phyloP scores from a whole-genome alignment of 2,888 invertebrate species.

The Epistrophe grossulariae region DNA sequence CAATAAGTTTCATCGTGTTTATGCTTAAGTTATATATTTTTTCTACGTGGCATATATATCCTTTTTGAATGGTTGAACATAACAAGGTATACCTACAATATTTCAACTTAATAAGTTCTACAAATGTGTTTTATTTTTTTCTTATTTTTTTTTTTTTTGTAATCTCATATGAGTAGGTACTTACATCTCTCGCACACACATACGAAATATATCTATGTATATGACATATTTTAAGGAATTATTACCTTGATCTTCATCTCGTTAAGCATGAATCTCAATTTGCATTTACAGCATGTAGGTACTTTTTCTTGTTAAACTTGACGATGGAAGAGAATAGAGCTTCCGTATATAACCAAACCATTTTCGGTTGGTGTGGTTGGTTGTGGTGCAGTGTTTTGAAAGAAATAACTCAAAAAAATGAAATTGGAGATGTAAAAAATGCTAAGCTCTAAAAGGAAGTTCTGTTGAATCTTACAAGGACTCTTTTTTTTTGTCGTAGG shows the following conservation, averaged over 20 bases:
- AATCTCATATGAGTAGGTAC: background rate
- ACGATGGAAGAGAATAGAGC: slow-evolving; percentile 15
- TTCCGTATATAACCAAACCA: background rate
- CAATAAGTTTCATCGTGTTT: background rate
- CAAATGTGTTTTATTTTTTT: background rate
- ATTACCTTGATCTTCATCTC: slow-evolving; percentile 62
- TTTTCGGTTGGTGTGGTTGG: background rate
- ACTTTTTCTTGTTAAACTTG: slow-evolving; percentile 50
- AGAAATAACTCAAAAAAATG: background rate
- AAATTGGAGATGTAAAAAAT: slow-evolving; percentile 16
- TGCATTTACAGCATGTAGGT: slow-evolving; percentile 37
- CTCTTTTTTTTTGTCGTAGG: slow-evolving; percentile 13
- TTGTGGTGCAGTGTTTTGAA: background rate
- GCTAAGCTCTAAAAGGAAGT: slow-evolving; percentile 8
- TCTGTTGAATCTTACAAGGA: slow-evolving; percentile 29
- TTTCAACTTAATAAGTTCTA: background rate
- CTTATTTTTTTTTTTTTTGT: background rate
- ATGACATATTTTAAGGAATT: slow-evolving; percentile 30
- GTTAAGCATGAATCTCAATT: slow-evolving; percentile 61
- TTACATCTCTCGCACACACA: background rate
- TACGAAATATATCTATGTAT: background rate
- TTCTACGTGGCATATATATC: background rate
- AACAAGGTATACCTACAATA: background rate
- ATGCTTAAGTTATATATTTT: background rate
- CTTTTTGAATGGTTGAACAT: background rate